Conservation (phyloP, 2,113 vertebrate genomes). For the Nibea coibor region DNA sequence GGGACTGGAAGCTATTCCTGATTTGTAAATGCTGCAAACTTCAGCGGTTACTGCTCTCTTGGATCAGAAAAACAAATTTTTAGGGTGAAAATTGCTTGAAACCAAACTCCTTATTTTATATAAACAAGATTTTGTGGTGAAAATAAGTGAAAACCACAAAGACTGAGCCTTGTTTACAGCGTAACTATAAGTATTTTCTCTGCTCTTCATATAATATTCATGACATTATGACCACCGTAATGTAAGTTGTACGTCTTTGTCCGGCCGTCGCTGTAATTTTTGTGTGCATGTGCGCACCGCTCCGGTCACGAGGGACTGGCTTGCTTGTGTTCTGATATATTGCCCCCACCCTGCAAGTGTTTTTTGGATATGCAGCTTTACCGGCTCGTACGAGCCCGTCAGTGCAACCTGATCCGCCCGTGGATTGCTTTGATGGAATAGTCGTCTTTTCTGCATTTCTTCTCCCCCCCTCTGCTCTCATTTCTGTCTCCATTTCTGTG, state of each 20-base stretch:
- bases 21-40: not conserved
- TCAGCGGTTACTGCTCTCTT: not conserved
- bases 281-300: not conserved
- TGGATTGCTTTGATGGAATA: slow-evolving; percentile 57
- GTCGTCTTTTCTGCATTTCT: slow-evolving; percentile 43
- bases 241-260: slow-evolving; percentile 8
- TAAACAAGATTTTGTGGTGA: not conserved
- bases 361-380: slow-evolving; percentile 37
- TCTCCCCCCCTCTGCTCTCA: slow-evolving; percentile 8
- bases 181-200: not conserved
- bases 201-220: not conserved
- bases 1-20: not conserved
- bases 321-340: slow-evolving; percentile 11
- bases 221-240: not conserved
- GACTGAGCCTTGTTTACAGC: too few relatives aligned
- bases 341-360: not conserved
- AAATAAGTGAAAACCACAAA: not conserved
- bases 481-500: slow-evolving; percentile 52
- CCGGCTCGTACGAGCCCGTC: slow-evolving; percentile 40
- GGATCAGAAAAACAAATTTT: not conserved
- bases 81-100: not conserved
- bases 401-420: slow-evolving; percentile 25
- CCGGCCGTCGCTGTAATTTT: slow-evolving; percentile 4
- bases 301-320: slow-evolving; percentile 9
- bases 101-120: too few relatives aligned